Percentiles rank a stretch among this genome's conserved stretches.
These are phyloP conservation scores for Mus spicilegus DNA, from an alignment of 2,113 vertebrate species.

Conservation along the genomic window DNA sequence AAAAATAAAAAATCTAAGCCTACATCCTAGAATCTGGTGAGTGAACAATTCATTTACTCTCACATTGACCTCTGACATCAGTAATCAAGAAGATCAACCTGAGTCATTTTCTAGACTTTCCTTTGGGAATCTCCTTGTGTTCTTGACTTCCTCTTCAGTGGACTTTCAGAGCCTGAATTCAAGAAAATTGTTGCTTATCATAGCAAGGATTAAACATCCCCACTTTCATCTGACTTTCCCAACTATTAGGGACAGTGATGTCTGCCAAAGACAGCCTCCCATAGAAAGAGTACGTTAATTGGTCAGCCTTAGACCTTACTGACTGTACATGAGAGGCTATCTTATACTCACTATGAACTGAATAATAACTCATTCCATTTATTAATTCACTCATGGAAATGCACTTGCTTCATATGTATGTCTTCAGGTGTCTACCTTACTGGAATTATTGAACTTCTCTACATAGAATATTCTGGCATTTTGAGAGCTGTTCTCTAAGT, in stretches of 20 bases:
- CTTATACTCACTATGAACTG: background rate
- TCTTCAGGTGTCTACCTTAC: background rate
- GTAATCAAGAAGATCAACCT: background rate
- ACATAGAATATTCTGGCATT: background rate
- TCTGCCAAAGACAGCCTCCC: background rate
- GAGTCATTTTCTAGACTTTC: background rate
- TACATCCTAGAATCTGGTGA: background rate
- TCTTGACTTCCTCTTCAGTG: background rate
- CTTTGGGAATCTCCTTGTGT: background rate
- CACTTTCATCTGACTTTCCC: slow-evolving; percentile 1
- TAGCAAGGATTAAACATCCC: background rate
- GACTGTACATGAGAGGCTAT: background rate
- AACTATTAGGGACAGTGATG: background rate
- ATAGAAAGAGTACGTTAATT: background rate
- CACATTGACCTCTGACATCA: background rate
- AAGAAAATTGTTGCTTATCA: background rate
- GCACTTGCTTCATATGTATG: background rate
- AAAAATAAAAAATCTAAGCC: too few species aligned
- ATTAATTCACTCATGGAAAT: slow-evolving; percentile 28
- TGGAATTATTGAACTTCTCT: slow-evolving; percentile 17
- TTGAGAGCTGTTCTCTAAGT: background rate
- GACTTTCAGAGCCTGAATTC: background rate
- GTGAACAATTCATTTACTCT: background rate
- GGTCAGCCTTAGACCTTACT: background rate
- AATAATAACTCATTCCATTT: background rate